These are phyloP conservation scores for Hofmannophila pseudospretella DNA, from an alignment of 2,888 invertebrate genomes.

Conservation along the genomic window DNA sequence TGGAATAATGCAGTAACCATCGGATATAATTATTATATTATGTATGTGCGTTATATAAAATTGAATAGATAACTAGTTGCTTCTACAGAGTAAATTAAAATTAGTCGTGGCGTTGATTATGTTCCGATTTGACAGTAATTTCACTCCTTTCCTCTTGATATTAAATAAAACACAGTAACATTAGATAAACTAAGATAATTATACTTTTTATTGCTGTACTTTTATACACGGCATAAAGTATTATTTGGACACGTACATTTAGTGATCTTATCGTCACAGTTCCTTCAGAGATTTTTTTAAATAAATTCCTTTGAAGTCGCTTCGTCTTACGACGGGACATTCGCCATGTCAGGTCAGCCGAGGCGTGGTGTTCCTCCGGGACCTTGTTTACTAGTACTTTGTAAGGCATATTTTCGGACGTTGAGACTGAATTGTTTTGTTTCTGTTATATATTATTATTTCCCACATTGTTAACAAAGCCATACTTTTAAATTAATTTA, in stretches of 20 bases:
- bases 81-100: constrained; percentile 52
- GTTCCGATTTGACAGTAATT: constrained; percentile 31
- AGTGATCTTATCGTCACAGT: background rate
- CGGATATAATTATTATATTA: constrained; percentile 36
- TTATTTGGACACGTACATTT: background rate
- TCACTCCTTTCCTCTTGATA: constrained; percentile 39
- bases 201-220: constrained; percentile 51
- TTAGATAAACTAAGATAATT: constrained; percentile 29
- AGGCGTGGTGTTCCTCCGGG: background rate
- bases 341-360: background rate
- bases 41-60: constrained; percentile 53
- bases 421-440: constrained; percentile 78
- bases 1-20: background rate
- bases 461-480: constrained; percentile 57
- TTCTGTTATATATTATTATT: constrained; percentile 73
- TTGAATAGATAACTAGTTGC: constrained; percentile 62
- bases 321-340: background rate
- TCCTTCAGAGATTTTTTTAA: background rate
- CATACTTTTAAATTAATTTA: constrained; percentile 38
- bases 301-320: background rate
- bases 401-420: constrained; percentile 63
- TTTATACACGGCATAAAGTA: constrained; percentile 47
- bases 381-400: constrained; percentile 50
- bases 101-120: constrained; percentile 49
- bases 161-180: constrained; percentile 31